Conservation (phyloP, 1,140 invertebrate genomes). For the Spodoptera frugiperda region DNA sequence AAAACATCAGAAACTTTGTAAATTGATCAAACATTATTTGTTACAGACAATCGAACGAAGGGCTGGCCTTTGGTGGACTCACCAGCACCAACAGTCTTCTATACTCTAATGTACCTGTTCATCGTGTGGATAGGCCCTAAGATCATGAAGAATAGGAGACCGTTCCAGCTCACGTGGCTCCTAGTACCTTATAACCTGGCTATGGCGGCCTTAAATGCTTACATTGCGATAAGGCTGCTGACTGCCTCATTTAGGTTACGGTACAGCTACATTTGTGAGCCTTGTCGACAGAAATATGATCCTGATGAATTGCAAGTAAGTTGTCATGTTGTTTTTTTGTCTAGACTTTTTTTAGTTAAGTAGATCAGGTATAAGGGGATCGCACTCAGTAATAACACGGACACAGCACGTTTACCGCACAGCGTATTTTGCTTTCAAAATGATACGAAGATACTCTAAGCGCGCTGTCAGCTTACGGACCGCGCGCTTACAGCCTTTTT, state of each 20-base stretch:
- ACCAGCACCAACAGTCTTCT: conserved; percentile 91
- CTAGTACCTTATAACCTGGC: conserved; percentile 95
- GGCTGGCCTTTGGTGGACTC: conserved; percentile 96
- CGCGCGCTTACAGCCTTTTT: too few relatives aligned
- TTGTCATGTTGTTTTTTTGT: conserved; percentile 15
- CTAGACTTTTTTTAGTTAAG: too few relatives aligned
- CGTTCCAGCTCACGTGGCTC: conserved; percentile 92
- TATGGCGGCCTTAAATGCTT: conserved; percentile 94
- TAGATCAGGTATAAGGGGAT: too few relatives aligned
- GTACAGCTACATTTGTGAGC: conserved; percentile 96
- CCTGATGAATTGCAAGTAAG: conserved; percentile 92
- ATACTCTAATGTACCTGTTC: conserved; percentile 92
- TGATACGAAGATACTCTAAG: too few relatives aligned
- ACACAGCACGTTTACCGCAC: too few relatives aligned
- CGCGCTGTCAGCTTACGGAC: too few relatives aligned
- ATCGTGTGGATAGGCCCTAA: conserved; percentile 94
- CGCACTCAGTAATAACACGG: too few relatives aligned
- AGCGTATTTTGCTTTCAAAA: too few relatives aligned
- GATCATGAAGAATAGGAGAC: conserved; percentile 93
- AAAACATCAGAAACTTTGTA: too few relatives aligned
- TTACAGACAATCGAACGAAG: conserved; percentile 92
- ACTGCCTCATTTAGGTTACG: conserved; percentile 91
- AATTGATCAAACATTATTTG: conserved; percentile 40
- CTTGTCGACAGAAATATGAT: conserved; percentile 92
- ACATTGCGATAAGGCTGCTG: conserved; percentile 93